A percentile compares a stretch with the other conserved stretches of the same genome.
phyloP scores from a whole-genome alignment of 2,113 vertebrate genomes.

The Onychorhynchus coronatus region DNA sequence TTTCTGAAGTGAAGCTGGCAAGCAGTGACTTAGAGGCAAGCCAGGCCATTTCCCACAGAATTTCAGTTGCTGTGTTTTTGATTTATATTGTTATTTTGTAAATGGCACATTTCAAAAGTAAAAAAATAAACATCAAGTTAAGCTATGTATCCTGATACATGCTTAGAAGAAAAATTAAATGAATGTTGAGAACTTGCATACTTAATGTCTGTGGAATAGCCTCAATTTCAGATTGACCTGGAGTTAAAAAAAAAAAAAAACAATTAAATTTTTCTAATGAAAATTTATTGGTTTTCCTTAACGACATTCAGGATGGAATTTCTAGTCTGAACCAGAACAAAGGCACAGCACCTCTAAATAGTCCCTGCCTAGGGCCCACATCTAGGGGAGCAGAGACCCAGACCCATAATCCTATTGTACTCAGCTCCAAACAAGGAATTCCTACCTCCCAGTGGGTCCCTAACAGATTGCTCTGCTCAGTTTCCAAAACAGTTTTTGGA shows the following conservation, averaged over 20 bases:
- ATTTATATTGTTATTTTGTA: slow-evolving; percentile 47
- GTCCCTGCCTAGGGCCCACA: background rate
- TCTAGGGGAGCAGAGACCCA: background rate
- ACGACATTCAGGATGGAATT: slow-evolving; percentile 22
- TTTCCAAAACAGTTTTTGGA: slow-evolving; percentile 25
- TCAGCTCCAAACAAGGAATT: background rate
- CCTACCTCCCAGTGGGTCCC: background rate
- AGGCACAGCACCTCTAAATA: background rate
- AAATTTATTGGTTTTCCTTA: background rate
- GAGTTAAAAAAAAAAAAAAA: background rate
- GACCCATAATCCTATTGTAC: background rate
- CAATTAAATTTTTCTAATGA: background rate
- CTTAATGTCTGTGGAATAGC: background rate
- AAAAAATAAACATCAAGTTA: slow-evolving; percentile 15
- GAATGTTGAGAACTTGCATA: background rate
- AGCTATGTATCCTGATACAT: background rate
- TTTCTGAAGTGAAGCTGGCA: slow-evolving; percentile 43
- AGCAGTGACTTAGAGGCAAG: background rate
- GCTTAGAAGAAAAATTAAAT: background rate
- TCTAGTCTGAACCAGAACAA: background rate
- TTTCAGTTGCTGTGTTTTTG: slow-evolving; percentile 14
- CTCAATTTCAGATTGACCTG: background rate
- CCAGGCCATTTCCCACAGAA: slow-evolving; percentile 46
- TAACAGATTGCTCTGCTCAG: background rate
- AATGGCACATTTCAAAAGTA: background rate